Base-by-base conservation (phyloP, 2,888 invertebrate genomes). In the Diogma glabrata region DNA sequence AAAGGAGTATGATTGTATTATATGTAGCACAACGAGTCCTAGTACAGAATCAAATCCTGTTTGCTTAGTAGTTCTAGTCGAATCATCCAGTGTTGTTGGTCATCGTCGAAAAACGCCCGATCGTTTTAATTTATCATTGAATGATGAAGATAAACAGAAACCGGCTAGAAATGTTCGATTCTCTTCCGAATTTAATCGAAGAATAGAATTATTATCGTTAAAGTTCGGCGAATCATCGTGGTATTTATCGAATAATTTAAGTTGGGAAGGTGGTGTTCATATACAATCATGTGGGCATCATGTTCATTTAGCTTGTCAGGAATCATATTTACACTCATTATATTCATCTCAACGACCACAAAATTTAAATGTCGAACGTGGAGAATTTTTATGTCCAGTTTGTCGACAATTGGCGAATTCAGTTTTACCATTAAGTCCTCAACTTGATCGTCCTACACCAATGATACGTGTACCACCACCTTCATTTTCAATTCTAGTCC, bases 211-310 rank as follows among this genome's bases (percentile, higher is more conserved):
- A 60, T 75, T 91, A 59, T 79, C 79, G 59, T 73, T 79, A 53
- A 81, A 87, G 70, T 92, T 90, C 64, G 84, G 80, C 60, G 84
- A 84, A 66, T 78, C 81, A 61, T 87, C 87, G 2, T 89, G 87
- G 87, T 76, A 86, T 63, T 67, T 85, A 33, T 81, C 84, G 3
- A 79, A 89, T 53, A 87, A 85, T 65, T 77, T 85, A 60, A 88
- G 89, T 4, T 89, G 87, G 82, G 88, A 89, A 69, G 89, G 90
- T 56, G 95, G 95, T 50, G 89, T 95, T 50, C 87, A 90, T 69
- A 88, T 92, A 50, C 88, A 89, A 70, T 90, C 95, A 2, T 97
- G 97, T 73, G 96, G 97, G 0, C 99, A 99, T 72, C 91, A 93
- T 71, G 78, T 97, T 53, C 97, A 99, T 73, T 77, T 95, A 61